Percentiles rank a stretch among this genome's conserved stretches.
These are phyloP conservation scores for Lagorchestes hirsutus DNA, from an alignment of 2,797 vertebrate genomes.

Conservation along the genomic window DNA sequence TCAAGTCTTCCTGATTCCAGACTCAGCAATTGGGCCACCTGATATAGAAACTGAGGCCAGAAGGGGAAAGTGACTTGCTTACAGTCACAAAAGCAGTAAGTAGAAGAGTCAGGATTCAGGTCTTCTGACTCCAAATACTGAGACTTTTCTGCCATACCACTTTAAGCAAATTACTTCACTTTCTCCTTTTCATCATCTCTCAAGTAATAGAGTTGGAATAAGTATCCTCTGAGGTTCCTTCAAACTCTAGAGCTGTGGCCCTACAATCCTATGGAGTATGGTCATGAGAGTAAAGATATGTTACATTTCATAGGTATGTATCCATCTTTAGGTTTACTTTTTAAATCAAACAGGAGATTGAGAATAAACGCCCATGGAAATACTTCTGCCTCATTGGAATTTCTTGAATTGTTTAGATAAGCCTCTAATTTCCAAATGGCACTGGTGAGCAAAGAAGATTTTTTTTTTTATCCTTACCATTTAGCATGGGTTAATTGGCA, in stretches of 20 bases:
- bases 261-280: not conserved
- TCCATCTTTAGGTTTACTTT: constrained; percentile 10
- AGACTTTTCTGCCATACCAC: not conserved
- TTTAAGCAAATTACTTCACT: not conserved
- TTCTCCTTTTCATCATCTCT: not conserved
- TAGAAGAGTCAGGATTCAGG: not conserved
- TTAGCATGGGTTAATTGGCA: not conserved
- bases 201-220: not conserved
- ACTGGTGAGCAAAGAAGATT: not conserved
- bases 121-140: not conserved
- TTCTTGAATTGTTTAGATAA: not conserved
- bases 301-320: not conserved
- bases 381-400: not conserved
- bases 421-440: not conserved
- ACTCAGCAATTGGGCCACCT: not conserved
- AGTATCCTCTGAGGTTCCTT: not conserved
- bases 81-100: not conserved
- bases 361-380: not conserved
- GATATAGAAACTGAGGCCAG: not conserved
- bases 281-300: not conserved
- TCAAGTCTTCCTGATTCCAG: not conserved
- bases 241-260: not conserved
- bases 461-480: not conserved
- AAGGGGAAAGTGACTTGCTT: not conserved
- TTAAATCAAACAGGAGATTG: not conserved